Conservation (phyloP, 2,888 invertebrate genomes). For the Harpalus rubripes region DNA sequence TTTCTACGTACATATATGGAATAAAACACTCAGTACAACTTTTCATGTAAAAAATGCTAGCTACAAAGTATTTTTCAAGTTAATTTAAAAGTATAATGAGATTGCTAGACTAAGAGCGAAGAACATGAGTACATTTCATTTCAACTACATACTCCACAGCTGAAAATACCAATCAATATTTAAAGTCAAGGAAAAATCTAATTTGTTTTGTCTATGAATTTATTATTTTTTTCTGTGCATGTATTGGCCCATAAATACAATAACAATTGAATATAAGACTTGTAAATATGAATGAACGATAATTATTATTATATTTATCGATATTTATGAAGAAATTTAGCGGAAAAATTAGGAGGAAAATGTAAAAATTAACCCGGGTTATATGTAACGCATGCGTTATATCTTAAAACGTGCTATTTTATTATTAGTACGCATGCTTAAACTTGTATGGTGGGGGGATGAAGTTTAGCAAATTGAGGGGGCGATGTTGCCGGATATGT, state of each 20-base stretch:
- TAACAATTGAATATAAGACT: neutral
- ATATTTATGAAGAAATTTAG: neutral
- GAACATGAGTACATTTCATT: conserved; percentile 41
- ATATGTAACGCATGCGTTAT: conserved; percentile 58
- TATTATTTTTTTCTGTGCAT: conserved; percentile 27
- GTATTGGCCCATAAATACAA: neutral
- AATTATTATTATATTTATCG: conserved; percentile 21
- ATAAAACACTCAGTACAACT: conserved; percentile 36
- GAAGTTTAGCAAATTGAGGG: conserved; percentile 51
- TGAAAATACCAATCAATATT: conserved; percentile 64
- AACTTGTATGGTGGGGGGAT: conserved; percentile 33
- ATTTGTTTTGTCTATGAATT: conserved; percentile 62
- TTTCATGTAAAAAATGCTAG: conserved; percentile 36
- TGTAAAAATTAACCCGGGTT: conserved; percentile 61
- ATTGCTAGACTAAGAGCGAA: conserved; percentile 22
- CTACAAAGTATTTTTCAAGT: conserved; percentile 9
- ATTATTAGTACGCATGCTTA: conserved; percentile 53
- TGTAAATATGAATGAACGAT: neutral
- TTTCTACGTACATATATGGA: conserved; percentile 13
- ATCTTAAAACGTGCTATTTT: conserved; percentile 53
- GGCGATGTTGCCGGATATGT: conserved; percentile 61
- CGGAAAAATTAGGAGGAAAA: conserved; percentile 36
- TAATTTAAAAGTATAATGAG: conserved; percentile 63
- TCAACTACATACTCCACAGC: neutral
- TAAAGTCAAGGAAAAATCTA: conserved; percentile 62